Base-by-base conservation (phyloP, 2,113 vertebrate species). In the Xenotilapia caudafasciata region DNA sequence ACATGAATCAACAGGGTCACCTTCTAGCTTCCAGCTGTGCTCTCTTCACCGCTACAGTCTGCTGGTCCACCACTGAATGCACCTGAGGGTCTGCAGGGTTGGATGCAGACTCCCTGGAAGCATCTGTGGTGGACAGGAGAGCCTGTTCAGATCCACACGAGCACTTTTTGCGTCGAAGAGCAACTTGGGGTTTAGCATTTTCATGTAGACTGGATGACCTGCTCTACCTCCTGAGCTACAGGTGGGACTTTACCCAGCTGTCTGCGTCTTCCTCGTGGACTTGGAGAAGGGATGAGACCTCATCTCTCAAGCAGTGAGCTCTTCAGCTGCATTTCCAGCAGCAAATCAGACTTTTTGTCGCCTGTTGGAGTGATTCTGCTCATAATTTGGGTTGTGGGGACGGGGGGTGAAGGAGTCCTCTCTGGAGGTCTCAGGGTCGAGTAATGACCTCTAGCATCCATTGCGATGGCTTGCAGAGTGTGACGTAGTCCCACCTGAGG, bases 121-220 rank as follows among this genome's bases (percentile, higher is more conserved):
- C 56, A 31, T 17, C 56, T 60, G 56, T 17, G 56, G 28, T 1
- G 8, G 28, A 9, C 26, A 2, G 2, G 26, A 60, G 56, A 60
- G 28, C 56, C 56, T 19, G 28, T 33, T 62, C 4, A 19, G 15
- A 1, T 6, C 1, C 5, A 62, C 15, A 3, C 9, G 8, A 31
- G 26, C 14, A 17, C 56, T 60, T 60, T 31, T 31, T 31, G 56
- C 0, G 0, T 33, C 58, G 0, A 60, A 1, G 56, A 60, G 56
- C 1, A 31, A 58, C 0, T 0, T 60, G 56, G 1, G 56, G 14
- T 60, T 60, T 15, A 31, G 23, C 7, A 3, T 58, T 28, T 28
- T 9, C 55, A 58, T 28, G 23, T 58, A 15, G 28, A 10, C 56
- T 60, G 28, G 15, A 60, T 4, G 58, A 62, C 28, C 58, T 62